These are phyloP conservation scores for Eupithecia subumbrata DNA, from an alignment of 2,888 invertebrate genomes.

Conservation along the genomic window DNA sequence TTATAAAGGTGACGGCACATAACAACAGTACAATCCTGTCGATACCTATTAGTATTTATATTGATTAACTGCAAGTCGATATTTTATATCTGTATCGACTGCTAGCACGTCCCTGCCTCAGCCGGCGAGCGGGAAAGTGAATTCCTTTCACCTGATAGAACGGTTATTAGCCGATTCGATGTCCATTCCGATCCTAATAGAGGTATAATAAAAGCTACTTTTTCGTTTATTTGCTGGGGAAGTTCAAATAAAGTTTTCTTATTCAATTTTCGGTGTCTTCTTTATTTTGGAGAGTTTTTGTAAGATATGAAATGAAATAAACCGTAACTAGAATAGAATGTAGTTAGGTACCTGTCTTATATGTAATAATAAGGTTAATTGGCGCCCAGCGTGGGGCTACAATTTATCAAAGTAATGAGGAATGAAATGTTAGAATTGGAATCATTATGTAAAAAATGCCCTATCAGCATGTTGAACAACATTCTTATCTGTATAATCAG, in stretches of 20 bases:
- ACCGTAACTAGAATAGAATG: background rate
- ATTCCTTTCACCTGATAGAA: slow-evolving; percentile 84
- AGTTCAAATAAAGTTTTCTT: slow-evolving; percentile 67
- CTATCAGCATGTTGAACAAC: background rate
- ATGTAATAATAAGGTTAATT: background rate
- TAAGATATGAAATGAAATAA: background rate
- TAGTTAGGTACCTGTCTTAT: background rate
- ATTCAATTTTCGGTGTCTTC: slow-evolving; percentile 66
- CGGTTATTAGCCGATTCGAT: slow-evolving; percentile 83
- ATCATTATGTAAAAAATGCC: background rate
- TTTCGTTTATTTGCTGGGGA: slow-evolving; percentile 70
- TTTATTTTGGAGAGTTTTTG: slow-evolving; percentile 22
- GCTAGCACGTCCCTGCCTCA: slow-evolving; percentile 49
- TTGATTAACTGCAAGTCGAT: background rate
- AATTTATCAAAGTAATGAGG: background rate
- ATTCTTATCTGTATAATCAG: background rate
- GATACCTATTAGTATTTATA: background rate
- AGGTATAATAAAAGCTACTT: slow-evolving; percentile 81
- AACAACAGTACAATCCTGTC: background rate
- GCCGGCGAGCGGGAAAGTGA: slow-evolving; percentile 68
- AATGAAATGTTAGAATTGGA: too few relatives aligned
- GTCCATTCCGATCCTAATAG: slow-evolving; percentile 82
- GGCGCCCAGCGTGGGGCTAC: background rate
- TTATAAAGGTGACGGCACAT: background rate
- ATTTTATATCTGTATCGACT: too few relatives aligned